Percentiles rank a stretch among this genome's conserved stretches.
Conservation (phyloP, 2,797 vertebrate species). For the Acropternis orthonyx region DNA sequence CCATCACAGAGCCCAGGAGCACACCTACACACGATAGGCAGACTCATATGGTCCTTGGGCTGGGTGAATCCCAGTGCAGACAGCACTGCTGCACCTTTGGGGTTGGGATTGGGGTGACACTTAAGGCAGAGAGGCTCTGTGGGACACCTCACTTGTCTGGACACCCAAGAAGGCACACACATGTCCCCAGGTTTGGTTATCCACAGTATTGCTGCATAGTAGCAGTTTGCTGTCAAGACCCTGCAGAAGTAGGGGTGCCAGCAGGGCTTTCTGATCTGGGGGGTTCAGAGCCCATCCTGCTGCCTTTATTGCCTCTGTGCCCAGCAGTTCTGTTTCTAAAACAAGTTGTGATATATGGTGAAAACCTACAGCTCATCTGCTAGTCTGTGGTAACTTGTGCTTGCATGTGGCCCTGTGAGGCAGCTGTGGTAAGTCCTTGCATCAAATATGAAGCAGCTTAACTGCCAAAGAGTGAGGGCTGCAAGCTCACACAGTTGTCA, state of each 20-base stretch:
- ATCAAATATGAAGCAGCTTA: slow-evolving; percentile 12
- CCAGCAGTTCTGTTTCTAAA: neutral
- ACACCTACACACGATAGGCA: neutral
- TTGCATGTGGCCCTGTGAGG: neutral
- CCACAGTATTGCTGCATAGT: neutral
- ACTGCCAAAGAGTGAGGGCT: neutral
- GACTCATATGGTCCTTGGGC: fast-evolving
- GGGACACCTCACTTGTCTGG: neutral
- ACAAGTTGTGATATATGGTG: neutral
- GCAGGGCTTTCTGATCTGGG: neutral
- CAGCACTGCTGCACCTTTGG: neutral
- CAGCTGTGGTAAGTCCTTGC: neutral
- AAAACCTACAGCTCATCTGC: neutral
- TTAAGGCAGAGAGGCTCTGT: neutral
- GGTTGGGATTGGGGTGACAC: neutral
- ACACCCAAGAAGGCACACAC: neutral
- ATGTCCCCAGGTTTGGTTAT: neutral
- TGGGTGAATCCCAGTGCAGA: neutral
- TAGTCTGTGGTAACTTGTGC: neutral
- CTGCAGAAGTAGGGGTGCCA: neutral
- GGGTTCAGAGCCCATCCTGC: neutral
- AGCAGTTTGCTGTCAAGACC: neutral
- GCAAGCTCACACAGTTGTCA: neutral
- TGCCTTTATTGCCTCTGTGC: neutral
- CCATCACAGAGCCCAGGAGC: neutral